A percentile compares a stretch with the other conserved stretches of the same genome.
Conservation (phyloP, 2,113 vertebrate genomes). For the Odocoileus hemionus region DNA sequence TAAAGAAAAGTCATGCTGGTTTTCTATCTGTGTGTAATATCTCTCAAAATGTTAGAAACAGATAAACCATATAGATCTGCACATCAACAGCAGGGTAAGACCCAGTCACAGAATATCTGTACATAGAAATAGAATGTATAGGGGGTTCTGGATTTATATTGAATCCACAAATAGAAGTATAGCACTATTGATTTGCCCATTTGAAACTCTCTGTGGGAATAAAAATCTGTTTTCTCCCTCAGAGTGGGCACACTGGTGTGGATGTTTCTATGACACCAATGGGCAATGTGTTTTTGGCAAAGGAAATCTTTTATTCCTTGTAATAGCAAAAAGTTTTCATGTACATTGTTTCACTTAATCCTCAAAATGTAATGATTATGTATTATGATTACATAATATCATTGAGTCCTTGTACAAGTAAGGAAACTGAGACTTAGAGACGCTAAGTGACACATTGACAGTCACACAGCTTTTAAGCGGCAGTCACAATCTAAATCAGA, state of each 20-base stretch:
- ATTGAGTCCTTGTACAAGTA: background rate
- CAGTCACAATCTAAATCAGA: background rate
- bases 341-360: background rate
- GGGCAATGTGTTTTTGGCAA: background rate
- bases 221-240: background rate
- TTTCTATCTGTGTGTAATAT: background rate
- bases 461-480: background rate
- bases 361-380: background rate
- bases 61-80: background rate
- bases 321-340: background rate
- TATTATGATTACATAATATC: background rate
- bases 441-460: background rate
- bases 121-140: background rate
- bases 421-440: background rate
- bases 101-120: background rate
- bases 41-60: conserved; percentile 26
- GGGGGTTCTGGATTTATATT: background rate
- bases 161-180: background rate
- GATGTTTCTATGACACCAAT: background rate
- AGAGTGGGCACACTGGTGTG: background rate
- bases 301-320: background rate
- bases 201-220: background rate
- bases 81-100: background rate
- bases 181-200: background rate
- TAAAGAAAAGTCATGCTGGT: background rate